phyloP scores from a whole-genome alignment of 2,113 vertebrate species.

The Sciurus niger region DNA sequence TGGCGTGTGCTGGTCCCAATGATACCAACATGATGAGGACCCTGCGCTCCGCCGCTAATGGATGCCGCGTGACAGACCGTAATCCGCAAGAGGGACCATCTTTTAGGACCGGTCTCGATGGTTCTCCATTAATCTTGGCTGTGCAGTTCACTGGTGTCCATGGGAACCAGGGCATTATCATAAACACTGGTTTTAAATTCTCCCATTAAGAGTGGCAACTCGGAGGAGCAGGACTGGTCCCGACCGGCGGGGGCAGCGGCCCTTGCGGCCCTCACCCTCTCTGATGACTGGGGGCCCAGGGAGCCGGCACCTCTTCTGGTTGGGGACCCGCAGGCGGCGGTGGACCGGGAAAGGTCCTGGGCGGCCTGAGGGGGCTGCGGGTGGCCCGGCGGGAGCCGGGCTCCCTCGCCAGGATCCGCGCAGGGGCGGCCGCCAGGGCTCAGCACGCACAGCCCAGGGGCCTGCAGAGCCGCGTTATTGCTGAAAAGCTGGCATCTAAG shows the following conservation, averaged over 20 bases:
- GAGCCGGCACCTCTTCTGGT: rapidly evolving
- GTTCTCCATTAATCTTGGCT: slow-evolving; percentile 90
- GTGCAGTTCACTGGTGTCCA: slow-evolving; percentile 87
- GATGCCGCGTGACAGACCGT: slow-evolving; percentile 88
- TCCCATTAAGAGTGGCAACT: slow-evolving; percentile 85
- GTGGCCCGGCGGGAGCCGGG: slow-evolving; percentile 80
- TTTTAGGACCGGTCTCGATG: slow-evolving; percentile 89
- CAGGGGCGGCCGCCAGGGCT: slow-evolving; percentile 85
- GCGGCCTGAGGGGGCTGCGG: slow-evolving; percentile 71
- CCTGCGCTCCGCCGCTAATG: slow-evolving; percentile 88
- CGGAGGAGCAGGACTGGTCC: slow-evolving; percentile 68
- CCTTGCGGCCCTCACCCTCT: neutral
- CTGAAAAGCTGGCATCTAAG: slow-evolving; percentile 89
- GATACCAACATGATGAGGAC: slow-evolving; percentile 89
- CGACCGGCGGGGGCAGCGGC: slow-evolving; percentile 56
- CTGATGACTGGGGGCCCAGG: rapidly evolving
- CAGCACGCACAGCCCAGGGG: slow-evolving; percentile 83
- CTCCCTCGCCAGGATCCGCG: slow-evolving; percentile 85
- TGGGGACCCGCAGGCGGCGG: neutral
- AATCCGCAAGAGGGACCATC: slow-evolving; percentile 89
- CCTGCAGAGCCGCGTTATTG: slow-evolving; percentile 87
- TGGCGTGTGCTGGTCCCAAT: slow-evolving; percentile 89
- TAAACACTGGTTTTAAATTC: slow-evolving; percentile 89
- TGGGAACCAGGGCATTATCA: slow-evolving; percentile 90
- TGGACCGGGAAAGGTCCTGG: slow-evolving; percentile 59